Percentiles rank a stretch among this genome's conserved stretches.
These are phyloP conservation scores for Dissostichus mawsoni DNA, from an alignment of 2,113 vertebrate species.

Conservation along the genomic window DNA sequence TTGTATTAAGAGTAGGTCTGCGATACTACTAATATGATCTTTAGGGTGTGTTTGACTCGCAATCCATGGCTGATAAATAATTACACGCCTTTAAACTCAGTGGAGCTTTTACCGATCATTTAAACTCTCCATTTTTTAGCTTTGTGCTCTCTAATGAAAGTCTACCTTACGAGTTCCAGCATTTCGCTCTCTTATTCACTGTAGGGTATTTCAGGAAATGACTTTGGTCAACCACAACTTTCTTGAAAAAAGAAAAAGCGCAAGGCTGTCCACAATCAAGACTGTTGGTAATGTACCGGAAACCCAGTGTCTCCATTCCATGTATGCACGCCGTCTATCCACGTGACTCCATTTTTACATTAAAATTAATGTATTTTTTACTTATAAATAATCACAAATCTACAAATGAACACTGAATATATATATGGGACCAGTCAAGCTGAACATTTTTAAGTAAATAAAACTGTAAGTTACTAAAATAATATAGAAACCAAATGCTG, in stretches of 20 bases:
- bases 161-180: slow-evolving; percentile 50
- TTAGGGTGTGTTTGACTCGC: slow-evolving; percentile 11
- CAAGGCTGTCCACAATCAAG: slow-evolving; percentile 58
- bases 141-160: slow-evolving; percentile 56
- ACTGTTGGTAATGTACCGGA: slow-evolving; percentile 57
- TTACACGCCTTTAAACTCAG: slow-evolving; percentile 19
- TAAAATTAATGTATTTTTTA: not conserved
- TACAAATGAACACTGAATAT: slow-evolving; percentile 19
- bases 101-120: slow-evolving; percentile 33
- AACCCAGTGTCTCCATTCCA: slow-evolving; percentile 69
- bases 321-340: slow-evolving; percentile 46
- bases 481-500: slow-evolving; percentile 30
- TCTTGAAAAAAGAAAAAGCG: slow-evolving; percentile 52
- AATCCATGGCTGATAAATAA: slow-evolving; percentile 27
- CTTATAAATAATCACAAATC: slow-evolving; percentile 21
- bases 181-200: slow-evolving; percentile 58
- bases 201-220: slow-evolving; percentile 75
- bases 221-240: slow-evolving; percentile 77
- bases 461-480: slow-evolving; percentile 34
- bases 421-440: slow-evolving; percentile 7
- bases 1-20: not conserved
- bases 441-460: slow-evolving; percentile 27
- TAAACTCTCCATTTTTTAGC: slow-evolving; percentile 39
- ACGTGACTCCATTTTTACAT: slow-evolving; percentile 30
- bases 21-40: slow-evolving; percentile 36